phyloP scores from a whole-genome alignment of 1,140 invertebrate genomes.

The Leptonema lineaticorne region DNA sequence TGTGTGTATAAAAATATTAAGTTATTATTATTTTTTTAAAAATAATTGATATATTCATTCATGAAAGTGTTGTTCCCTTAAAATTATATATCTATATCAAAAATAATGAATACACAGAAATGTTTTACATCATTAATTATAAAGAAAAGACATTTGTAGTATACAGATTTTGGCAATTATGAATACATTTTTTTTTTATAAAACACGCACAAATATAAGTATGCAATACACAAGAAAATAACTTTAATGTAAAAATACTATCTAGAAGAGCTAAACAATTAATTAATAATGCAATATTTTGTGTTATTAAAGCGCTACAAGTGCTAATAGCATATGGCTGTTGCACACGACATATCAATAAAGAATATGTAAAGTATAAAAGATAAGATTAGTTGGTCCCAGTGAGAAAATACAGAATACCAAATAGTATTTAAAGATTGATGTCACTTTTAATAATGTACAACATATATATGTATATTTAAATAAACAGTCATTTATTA shows the following conservation, averaged over 20 bases:
- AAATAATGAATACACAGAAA: no score
- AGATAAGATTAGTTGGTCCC: constrained; percentile 42
- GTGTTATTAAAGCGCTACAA: no score
- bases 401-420: constrained; percentile 40
- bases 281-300: constrained; percentile 1
- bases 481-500: constrained; percentile 38
- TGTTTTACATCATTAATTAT: no score
- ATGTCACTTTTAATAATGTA: constrained; percentile 19
- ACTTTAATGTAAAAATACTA: neutral
- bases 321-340: neutral
- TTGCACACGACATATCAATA: constrained; percentile 2
- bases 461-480: constrained; percentile 28
- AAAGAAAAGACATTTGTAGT: no score
- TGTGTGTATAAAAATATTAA: no score
- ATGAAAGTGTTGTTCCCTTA: no score
- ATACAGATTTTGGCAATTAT: no score
- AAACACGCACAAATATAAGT: no score
- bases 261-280: neutral
- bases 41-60: no score
- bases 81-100: no score
- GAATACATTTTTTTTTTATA: no score
- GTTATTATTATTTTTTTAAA: no score
- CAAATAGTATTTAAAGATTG: constrained; percentile 16
- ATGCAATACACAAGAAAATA: neutral
- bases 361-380: constrained; percentile 15